Conservation (phyloP, 2,113 vertebrate species). For the Taxidea taxus region DNA sequence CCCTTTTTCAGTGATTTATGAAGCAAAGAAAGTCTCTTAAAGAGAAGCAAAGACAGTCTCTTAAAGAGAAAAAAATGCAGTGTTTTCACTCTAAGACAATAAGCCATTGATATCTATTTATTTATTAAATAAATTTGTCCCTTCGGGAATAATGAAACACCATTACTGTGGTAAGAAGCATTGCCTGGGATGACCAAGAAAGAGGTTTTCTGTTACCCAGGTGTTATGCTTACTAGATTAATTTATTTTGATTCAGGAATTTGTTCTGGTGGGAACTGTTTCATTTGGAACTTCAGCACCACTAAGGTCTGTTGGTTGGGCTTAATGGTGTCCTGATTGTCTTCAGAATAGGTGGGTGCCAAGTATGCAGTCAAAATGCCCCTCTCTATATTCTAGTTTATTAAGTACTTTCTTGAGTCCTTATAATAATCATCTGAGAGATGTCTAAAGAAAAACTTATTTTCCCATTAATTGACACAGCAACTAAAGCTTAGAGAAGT, state of each 20-base stretch:
- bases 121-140: neutral
- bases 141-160: neutral
- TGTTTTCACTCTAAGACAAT: neutral
- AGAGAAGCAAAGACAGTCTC: neutral
- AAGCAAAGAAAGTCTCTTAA: neutral
- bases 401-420: neutral
- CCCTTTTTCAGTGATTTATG: neutral
- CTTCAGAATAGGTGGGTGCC: neutral
- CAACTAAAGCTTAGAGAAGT: neutral
- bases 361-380: neutral
- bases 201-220: neutral
- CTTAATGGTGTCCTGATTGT: rapidly evolving
- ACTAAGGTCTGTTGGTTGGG: neutral
- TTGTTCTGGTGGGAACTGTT: neutral
- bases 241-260: neutral
- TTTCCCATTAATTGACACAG: neutral
- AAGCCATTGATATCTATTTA: neutral
- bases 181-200: neutral
- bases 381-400: neutral
- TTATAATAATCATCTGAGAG: neutral
- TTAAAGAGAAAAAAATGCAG: neutral
- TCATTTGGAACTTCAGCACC: neutral
- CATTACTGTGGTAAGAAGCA: neutral
- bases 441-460: neutral
- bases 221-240: neutral